Percentiles rank a stretch among this genome's conserved stretches.
Evolutionary conservation across 2,113 vertebrate species (phyloP).

Genomic region (Orientallactaga bullata): DNA sequence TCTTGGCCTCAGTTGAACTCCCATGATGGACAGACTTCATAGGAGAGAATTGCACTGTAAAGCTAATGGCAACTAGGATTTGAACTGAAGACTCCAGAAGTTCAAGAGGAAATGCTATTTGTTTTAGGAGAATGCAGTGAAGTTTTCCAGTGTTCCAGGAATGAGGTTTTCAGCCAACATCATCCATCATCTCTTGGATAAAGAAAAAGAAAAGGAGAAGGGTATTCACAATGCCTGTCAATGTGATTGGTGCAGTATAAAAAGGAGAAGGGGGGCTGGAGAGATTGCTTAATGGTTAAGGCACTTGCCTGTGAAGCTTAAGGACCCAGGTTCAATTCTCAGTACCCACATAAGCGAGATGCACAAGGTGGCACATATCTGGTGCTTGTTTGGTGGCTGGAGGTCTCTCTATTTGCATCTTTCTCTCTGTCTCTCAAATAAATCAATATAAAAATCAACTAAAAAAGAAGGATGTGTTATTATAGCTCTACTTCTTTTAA

Average conservation of each 20-base stretch:
- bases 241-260: neutral
- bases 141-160: neutral
- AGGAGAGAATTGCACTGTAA: neutral
- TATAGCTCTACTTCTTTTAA: neutral
- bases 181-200: neutral
- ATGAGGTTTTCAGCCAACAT: neutral
- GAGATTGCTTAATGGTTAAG: too few relatives aligned
- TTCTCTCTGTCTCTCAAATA: too few relatives aligned
- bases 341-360: too few relatives aligned
- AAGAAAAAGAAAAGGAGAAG: neutral
- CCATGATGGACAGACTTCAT: neutral
- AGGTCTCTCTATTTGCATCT: too few relatives aligned
- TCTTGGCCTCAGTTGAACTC: neutral
- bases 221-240: neutral
- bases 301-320: too few relatives aligned
- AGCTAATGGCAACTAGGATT: neutral
- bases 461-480: too few relatives aligned
- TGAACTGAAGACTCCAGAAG: neutral
- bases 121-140: neutral
- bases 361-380: too few relatives aligned
- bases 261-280: neutral
- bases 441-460: too few relatives aligned
- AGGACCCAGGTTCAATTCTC: too few relatives aligned
- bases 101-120: neutral
- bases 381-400: too few relatives aligned